A percentile compares a stretch with the other conserved stretches of the same genome.
Evolutionary conservation across 2,888 invertebrate species (phyloP).

Genomic region (Brachylomia viminalis): DNA sequence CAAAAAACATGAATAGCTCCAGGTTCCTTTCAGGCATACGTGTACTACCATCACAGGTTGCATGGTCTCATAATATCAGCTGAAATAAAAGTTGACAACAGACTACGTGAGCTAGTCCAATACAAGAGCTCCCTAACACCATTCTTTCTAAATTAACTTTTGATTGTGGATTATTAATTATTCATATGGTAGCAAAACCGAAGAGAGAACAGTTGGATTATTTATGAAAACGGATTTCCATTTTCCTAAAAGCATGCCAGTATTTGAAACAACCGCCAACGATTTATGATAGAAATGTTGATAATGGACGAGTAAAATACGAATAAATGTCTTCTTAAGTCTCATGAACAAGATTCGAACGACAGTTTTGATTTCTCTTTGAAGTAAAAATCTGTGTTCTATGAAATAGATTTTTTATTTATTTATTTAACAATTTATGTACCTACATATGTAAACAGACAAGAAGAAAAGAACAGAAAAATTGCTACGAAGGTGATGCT

Average conservation of each 20-base stretch:
- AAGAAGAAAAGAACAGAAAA: too few relatives aligned
- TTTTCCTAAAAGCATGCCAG: slow-evolving; percentile 12
- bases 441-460: too few relatives aligned
- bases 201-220: background rate
- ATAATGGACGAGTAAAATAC: slow-evolving; percentile 7
- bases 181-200: too few relatives aligned
- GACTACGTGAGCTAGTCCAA: background rate
- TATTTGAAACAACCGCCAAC: too few relatives aligned
- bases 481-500: too few relatives aligned
- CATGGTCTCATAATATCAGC: background rate
- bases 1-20: too few relatives aligned
- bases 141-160: background rate
- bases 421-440: too few relatives aligned
- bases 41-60: too few relatives aligned
- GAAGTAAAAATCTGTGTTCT: background rate
- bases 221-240: background rate
- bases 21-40: too few relatives aligned
- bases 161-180: background rate
- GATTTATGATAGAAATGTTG: background rate
- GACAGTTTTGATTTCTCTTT: background rate
- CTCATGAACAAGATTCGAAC: background rate
- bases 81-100: background rate
- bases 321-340: background rate
- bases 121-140: background rate
- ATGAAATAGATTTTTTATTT: background rate